phyloP scores from a whole-genome alignment of 2,797 vertebrate genomes.

The Danio albolineatus region DNA sequence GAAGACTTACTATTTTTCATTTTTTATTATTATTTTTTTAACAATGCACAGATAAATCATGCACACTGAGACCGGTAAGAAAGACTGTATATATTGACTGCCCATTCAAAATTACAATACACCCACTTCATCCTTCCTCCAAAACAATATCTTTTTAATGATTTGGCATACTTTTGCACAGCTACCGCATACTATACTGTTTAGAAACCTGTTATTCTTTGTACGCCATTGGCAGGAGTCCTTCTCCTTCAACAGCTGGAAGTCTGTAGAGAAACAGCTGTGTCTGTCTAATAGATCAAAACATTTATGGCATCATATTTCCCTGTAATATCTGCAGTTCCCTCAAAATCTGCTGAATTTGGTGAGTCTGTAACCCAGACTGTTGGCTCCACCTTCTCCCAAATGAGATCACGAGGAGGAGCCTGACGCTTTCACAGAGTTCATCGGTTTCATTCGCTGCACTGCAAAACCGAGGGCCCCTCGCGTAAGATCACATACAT shows the following conservation, averaged over 20 bases:
- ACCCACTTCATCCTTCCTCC: constrained; percentile 47
- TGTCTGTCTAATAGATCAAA: constrained; percentile 70
- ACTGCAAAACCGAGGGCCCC: constrained; percentile 52
- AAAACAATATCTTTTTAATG: constrained; percentile 55
- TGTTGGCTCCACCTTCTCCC: constrained; percentile 8
- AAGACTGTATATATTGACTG: background rate
- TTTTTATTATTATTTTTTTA: too few species aligned
- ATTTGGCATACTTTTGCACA: constrained; percentile 61
- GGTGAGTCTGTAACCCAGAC: constrained; percentile 46
- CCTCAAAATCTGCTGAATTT: constrained; percentile 47
- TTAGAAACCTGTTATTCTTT: constrained; percentile 61
- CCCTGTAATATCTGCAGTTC: constrained; percentile 52
- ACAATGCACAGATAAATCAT: too few species aligned
- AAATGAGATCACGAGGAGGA: constrained; percentile 24
- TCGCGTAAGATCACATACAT: constrained; percentile 53
- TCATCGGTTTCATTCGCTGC: constrained; percentile 66
- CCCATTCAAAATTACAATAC: constrained; percentile 62
- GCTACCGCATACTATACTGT: constrained; percentile 48
- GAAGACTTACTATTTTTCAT: too few species aligned
- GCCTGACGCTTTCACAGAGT: constrained; percentile 52
- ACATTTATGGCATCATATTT: constrained; percentile 65
- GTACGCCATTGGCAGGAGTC: constrained; percentile 46
- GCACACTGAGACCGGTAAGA: too few species aligned
- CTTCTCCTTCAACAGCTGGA: constrained; percentile 51
- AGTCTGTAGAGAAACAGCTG: constrained; percentile 55